phyloP scores from a whole-genome alignment of 2,113 vertebrate genomes.

The Terrapene triunguis region DNA sequence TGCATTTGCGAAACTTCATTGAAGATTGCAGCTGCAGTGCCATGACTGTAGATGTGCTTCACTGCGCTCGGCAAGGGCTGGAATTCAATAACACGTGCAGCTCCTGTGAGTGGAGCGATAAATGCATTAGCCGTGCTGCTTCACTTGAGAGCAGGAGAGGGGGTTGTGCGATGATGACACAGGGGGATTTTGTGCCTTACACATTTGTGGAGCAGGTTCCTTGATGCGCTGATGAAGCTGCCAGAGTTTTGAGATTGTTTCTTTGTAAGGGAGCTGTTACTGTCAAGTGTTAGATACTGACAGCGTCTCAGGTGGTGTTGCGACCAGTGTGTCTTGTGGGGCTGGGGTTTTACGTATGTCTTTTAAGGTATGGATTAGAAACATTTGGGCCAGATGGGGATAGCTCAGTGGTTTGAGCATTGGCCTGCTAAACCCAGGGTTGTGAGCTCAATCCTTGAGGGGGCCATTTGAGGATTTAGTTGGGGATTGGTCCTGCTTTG shows the following conservation, averaged over 20 bases:
- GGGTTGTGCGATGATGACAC: fast-evolving
- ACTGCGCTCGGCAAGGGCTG: neutral
- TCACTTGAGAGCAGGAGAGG: neutral
- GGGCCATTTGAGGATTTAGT: too few species aligned
- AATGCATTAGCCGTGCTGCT: slow-evolving; percentile 4
- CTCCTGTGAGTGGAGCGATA: slow-evolving; percentile 52
- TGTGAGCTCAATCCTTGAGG: too few species aligned
- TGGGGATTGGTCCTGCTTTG: too few species aligned
- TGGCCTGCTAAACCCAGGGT: too few species aligned
- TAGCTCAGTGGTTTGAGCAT: too few species aligned
- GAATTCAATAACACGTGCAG: slow-evolving; percentile 35
- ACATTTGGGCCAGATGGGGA: neutral
- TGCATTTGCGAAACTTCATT: neutral
- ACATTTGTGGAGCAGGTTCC: neutral
- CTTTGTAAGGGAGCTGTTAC: neutral
- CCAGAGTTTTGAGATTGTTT: neutral
- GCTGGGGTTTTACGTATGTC: fast-evolving
- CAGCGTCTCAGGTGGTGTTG: neutral
- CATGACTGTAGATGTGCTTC: neutral
- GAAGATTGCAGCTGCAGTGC: neutral
- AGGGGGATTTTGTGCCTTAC: neutral
- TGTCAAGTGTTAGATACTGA: neutral
- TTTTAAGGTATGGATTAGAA: slow-evolving; percentile 23
- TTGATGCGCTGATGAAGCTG: neutral
- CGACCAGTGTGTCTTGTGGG: neutral